Conservation (phyloP, 2,888 invertebrate species). For the Emesis russula region DNA sequence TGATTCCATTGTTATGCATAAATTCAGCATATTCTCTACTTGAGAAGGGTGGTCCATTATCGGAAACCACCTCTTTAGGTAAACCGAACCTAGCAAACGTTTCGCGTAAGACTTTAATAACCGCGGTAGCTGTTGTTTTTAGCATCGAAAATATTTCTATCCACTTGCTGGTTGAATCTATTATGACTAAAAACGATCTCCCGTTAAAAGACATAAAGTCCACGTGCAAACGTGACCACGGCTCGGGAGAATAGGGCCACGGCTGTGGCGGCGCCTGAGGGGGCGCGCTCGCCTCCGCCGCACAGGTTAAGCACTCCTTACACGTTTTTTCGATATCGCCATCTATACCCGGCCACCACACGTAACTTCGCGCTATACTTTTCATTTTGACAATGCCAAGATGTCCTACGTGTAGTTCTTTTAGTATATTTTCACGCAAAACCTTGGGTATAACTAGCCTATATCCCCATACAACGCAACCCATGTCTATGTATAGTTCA, state of each 20-base stretch:
- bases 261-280: constrained; percentile 64
- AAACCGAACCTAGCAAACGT: neutral
- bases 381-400: constrained; percentile 82
- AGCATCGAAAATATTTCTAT: too few species aligned
- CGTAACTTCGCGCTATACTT: constrained; percentile 72
- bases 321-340: constrained; percentile 72
- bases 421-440: neutral
- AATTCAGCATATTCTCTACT: too few species aligned
- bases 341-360: constrained; percentile 83
- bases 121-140: too few species aligned
- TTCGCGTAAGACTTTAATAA: too few species aligned
- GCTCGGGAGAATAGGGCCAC: constrained; percentile 57
- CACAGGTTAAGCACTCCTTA: constrained; percentile 56
- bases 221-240: constrained; percentile 74
- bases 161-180: too few species aligned
- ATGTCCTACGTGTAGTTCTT: constrained; percentile 48
- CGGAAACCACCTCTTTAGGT: neutral
- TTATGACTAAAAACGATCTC: too few species aligned
- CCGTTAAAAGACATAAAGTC: constrained; percentile 64
- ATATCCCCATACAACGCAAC: too few species aligned
- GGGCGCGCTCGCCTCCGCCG: constrained; percentile 30
- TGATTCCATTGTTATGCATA: too few species aligned
- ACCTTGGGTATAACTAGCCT: too few species aligned
- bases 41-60: too few species aligned
- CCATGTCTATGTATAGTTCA: too few species aligned